Base-by-base conservation (phyloP, 2,888 invertebrate genomes). In the Acleris sparsana region DNA sequence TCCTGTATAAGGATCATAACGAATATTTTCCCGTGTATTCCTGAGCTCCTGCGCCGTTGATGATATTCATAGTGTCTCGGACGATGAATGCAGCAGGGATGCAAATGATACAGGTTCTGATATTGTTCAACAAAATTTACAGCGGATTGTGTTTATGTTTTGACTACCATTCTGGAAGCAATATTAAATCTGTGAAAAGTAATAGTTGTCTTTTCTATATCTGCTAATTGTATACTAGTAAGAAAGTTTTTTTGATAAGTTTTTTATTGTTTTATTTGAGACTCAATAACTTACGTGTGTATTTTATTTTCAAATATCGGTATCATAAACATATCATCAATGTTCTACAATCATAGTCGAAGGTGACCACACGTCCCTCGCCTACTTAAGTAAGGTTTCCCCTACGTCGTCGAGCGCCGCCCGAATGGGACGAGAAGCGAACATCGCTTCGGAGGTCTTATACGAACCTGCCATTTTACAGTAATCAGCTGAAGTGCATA, bases 401-500 rank as follows among this genome's bases (percentile, higher is more conserved):
- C 56, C 46, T 57, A 22, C 11, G n/a, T n/a, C 1, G 16, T 3
- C 20, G 56, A 56, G 53, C 39, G 18, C 39, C 43, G 43, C 20
- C 43, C 55, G 16, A 60, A 52, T 67, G 20, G 57, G 65, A 66
- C 67, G 68, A 60, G 71, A 67, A 71, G 69, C 69, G 73, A 71
- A 68, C 70, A 67, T 61, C 67, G 75, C 70, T 55, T 62, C 63
- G 53, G 67, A 52, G 57, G 58, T 70, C 72, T 63, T 70, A 66
- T 73, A 71, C 63, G 68, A 74, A 71, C 69, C 72, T 71, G 70
- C 71, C 71, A 68, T 66, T 71, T 73, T 68, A 73, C 74, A 78
- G 83, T 80, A 88, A 88, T 88, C 88, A 86, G 76, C 68, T 72
- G 78, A 78, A 88, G 87, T 88, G 87, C 86, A 86, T 75, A n/a